Evolutionary conservation across 2,797 vertebrate species (phyloP), one percentile per base, ranked within the genome.

Genomic region (Novumbra hubbsi): DNA sequence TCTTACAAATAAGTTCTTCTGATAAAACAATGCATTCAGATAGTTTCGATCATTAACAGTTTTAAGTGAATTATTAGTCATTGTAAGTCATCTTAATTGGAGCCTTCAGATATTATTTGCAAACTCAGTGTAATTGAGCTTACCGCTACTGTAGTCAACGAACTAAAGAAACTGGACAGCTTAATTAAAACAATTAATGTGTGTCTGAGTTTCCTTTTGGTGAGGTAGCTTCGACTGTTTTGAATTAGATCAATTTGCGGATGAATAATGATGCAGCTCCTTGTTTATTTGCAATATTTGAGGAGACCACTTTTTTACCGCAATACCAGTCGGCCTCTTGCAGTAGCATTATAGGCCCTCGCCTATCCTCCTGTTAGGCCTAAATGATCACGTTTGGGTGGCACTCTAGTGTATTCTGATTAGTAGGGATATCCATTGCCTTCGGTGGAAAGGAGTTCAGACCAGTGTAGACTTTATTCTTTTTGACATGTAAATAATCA

Each of bases 191-290:
- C 76, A n/a, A 73, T 30, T 71, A 72, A 64, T 80, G 55, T 60
- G 21, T 60, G 55, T 27, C 76, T 83, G 84, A 84, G 80, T 74
- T 80, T 76, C 78, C 81, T 83, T 84, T 68, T 19, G 5, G 60
- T 28, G 27, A 28, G 83, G 86, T 78, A 85, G 55, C 78, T 80
- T 76, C 80, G 83, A 82, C 71, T 78, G 75, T 77, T 83, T 84
- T 87, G 85, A 89, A 89, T 88, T 73, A 85, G 88, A 86, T 84
- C 83, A 81, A 90, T 89, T 88, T 87, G 81, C 71, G 72, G 69
- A 14, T 16, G 83, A 79, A 77, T 80, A 57, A 49, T 41, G 70
- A 62, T 73, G 71, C 62, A 76, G 76, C 76, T 73, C 76, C 73
- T 57, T 78, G 82, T 83, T 85, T 83, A 76, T 88, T 11, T 60